phyloP scores from a whole-genome alignment of 2,113 vertebrate genomes.

The Elaphurus davidianus region DNA sequence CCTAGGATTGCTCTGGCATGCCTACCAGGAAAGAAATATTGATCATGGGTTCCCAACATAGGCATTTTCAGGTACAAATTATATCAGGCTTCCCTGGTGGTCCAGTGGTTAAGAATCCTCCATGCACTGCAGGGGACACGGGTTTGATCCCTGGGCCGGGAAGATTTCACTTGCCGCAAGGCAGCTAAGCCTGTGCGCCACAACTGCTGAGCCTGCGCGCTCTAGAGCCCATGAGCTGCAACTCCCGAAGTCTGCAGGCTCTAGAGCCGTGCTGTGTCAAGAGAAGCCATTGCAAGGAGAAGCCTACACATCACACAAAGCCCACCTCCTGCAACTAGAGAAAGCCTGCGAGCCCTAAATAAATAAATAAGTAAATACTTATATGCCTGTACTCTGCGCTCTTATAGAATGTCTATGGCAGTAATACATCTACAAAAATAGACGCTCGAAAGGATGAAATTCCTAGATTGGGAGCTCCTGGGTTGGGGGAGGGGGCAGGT shows the following conservation, averaged over 20 bases:
- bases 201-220: background rate
- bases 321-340: background rate
- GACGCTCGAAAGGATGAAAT: background rate
- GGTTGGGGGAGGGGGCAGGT: background rate
- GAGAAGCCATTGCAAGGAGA: background rate
- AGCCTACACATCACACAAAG: background rate
- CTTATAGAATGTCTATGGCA: fast-evolving
- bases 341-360: background rate
- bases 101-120: background rate
- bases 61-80: background rate
- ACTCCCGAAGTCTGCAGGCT: background rate
- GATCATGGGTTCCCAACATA: background rate
- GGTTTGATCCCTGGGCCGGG: background rate
- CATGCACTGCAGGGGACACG: background rate
- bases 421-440: background rate
- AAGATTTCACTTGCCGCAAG: background rate
- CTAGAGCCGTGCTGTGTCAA: background rate
- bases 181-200: background rate
- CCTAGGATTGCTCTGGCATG: background rate
- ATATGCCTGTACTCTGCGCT: background rate
- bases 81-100: background rate
- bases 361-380: background rate
- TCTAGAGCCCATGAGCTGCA: background rate
- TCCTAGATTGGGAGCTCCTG: background rate
- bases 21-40: background rate